Conservation (phyloP, 2,113 vertebrate genomes). For the Silurus asotus region DNA sequence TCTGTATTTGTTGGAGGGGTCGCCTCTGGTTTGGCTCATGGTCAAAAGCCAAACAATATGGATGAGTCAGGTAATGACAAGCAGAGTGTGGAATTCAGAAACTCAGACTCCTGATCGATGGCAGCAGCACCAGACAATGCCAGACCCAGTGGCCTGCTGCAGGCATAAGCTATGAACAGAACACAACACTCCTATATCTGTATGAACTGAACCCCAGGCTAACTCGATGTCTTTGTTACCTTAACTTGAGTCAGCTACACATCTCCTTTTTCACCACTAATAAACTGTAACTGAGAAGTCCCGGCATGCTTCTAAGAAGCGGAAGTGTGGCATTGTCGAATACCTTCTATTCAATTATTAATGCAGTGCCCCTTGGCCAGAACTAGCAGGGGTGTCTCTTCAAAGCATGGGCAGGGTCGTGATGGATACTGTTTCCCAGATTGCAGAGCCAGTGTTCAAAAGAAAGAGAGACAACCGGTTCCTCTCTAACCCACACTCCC, state of each 20-base stretch:
- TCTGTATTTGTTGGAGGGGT: neutral
- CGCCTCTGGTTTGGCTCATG: slow-evolving; percentile 34
- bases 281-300: slow-evolving; percentile 55
- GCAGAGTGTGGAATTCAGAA: slow-evolving; percentile 49
- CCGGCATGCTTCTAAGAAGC: slow-evolving; percentile 51
- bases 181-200: slow-evolving; percentile 21
- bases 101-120: slow-evolving; percentile 44
- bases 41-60: slow-evolving; percentile 47
- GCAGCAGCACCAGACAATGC: slow-evolving; percentile 45
- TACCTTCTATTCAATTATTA: slow-evolving; percentile 58
- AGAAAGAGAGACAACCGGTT: slow-evolving; percentile 40
- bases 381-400: slow-evolving; percentile 54
- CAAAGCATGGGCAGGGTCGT: slow-evolving; percentile 53
- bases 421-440: slow-evolving; percentile 56
- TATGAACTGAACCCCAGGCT: slow-evolving; percentile 41
- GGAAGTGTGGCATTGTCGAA: slow-evolving; percentile 54
- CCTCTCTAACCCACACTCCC: slow-evolving; percentile 33
- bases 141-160: slow-evolving; percentile 11
- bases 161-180: slow-evolving; percentile 32
- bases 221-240: slow-evolving; percentile 37
- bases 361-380: slow-evolving; percentile 53
- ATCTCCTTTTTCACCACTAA: slow-evolving; percentile 47
- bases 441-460: slow-evolving; percentile 49
- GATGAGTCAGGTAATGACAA: slow-evolving; percentile 53
- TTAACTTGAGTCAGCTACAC: slow-evolving; percentile 25